Evolutionary conservation across 2,797 vertebrate species (phyloP).

Genomic region (Triplophysa yarkandensis): DNA sequence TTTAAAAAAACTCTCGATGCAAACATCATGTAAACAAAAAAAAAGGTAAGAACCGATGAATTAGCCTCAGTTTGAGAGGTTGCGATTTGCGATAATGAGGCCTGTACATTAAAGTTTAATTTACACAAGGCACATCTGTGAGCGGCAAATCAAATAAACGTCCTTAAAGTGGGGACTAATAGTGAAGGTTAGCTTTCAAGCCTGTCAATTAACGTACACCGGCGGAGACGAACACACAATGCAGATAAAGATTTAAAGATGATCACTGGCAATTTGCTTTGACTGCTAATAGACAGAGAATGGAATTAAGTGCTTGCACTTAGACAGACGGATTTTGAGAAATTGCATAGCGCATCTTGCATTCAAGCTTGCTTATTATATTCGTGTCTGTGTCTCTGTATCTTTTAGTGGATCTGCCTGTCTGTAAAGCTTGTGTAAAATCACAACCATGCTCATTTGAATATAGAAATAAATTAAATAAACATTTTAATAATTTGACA

Average conservation of each 20-base stretch:
- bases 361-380: conserved; percentile 54
- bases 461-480: not conserved
- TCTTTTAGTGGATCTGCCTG: conserved; percentile 27
- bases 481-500: too few species aligned
- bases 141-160: conserved; percentile 72
- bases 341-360: conserved; percentile 53
- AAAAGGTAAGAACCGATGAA: conserved; percentile 61
- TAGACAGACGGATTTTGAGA: conserved; percentile 52
- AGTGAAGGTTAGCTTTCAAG: conserved; percentile 68
- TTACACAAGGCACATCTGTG: conserved; percentile 72
- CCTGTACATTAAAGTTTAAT: conserved; percentile 78
- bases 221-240: conserved; percentile 60
- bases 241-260: conserved; percentile 60
- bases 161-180: conserved; percentile 74
- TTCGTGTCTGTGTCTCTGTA: conserved; percentile 27
- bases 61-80: conserved; percentile 69
- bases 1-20: conserved; percentile 35
- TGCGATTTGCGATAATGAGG: conserved; percentile 78
- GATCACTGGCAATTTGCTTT: conserved; percentile 60
- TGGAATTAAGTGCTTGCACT: conserved; percentile 59
- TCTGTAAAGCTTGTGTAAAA: not conserved
- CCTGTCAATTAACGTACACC: conserved; percentile 69
- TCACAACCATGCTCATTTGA: not conserved
- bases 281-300: conserved; percentile 58
- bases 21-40: conserved; percentile 49